Evolutionary conservation across 2,113 vertebrate species (phyloP).

Genomic region (Phalacrocorax carbo): DNA sequence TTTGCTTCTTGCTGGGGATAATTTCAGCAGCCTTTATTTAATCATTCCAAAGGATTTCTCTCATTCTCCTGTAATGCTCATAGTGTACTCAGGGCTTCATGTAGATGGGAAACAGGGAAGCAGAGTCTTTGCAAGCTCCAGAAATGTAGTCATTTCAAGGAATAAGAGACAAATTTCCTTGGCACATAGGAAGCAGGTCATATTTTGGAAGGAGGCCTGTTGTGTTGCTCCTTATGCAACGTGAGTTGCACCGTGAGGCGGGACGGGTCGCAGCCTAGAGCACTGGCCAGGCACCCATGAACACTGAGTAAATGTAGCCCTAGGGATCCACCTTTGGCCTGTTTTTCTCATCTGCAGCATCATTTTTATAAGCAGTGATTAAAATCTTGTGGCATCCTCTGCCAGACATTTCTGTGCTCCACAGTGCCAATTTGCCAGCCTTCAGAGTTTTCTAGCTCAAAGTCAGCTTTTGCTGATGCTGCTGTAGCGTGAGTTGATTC

Average conservation of each 20-base stretch:
- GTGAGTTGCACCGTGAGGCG: background rate
- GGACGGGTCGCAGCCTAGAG: background rate
- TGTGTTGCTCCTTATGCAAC: background rate
- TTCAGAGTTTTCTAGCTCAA: background rate
- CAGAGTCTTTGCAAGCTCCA: background rate
- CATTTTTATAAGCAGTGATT: background rate
- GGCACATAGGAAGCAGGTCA: background rate
- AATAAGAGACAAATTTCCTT: background rate
- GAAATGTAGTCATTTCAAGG: background rate
- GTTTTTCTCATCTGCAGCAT: background rate
- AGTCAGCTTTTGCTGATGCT: background rate
- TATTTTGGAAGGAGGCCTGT: background rate
- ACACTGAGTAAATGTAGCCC: background rate
- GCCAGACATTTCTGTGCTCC: background rate
- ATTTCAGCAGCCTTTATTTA: constrained; percentile 31
- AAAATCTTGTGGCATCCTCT: background rate
- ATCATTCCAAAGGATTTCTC: constrained; percentile 11
- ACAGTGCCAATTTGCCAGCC: background rate
- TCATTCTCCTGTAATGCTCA: accelerated
- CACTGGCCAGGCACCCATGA: background rate
- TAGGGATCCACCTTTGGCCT: background rate
- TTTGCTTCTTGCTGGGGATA: constrained; percentile 21
- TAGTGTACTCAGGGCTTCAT: background rate
- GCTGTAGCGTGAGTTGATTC: background rate
- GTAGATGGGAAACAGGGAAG: background rate